Percentiles rank a stretch among this genome's conserved stretches.
These are phyloP conservation scores for Acromyrmex heyeri DNA, from an alignment of 1,140 invertebrate genomes.

Conservation along the genomic window DNA sequence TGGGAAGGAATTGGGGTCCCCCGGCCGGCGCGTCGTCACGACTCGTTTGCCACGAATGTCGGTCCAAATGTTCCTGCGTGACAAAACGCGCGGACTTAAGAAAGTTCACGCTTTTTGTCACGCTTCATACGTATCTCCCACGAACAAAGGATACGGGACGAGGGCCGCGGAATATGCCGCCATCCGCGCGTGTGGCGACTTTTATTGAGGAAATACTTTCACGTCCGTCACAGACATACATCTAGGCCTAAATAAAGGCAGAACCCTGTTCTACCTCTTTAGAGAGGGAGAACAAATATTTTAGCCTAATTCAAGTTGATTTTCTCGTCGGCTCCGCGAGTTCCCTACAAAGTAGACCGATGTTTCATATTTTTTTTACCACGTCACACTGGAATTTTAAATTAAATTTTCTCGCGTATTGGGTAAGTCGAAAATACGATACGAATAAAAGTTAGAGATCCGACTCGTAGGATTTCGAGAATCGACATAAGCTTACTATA, in stretches of 20 bases:
- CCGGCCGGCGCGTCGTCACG: slow-evolving; percentile 65
- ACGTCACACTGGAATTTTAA: slow-evolving; percentile 4
- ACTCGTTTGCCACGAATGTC: slow-evolving; percentile 77
- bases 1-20: slow-evolving; percentile 55
- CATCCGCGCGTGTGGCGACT: slow-evolving; percentile 41
- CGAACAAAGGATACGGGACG: slow-evolving; percentile 53
- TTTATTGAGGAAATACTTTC: slow-evolving; percentile 69
- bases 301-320: slow-evolving; percentile 56
- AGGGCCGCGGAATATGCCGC: slow-evolving; percentile 28
- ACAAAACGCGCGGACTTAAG: slow-evolving; percentile 71
- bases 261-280: background rate
- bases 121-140: slow-evolving; percentile 66
- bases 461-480: slow-evolving; percentile 6
- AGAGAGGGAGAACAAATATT: slow-evolving; percentile 33
- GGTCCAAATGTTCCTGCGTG: slow-evolving; percentile 71
- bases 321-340: slow-evolving; percentile 3
- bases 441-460: background rate
- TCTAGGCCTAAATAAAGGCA: slow-evolving; percentile 28
- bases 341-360: background rate
- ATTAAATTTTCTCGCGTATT: background rate
- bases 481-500: background rate
- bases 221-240: slow-evolving; percentile 55
- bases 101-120: slow-evolving; percentile 74
- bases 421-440: background rate
- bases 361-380: background rate